Evolutionary conservation across 2,797 vertebrate species (phyloP), one percentile per base, ranked within the genome.

Genomic region (Chanos chanos): DNA sequence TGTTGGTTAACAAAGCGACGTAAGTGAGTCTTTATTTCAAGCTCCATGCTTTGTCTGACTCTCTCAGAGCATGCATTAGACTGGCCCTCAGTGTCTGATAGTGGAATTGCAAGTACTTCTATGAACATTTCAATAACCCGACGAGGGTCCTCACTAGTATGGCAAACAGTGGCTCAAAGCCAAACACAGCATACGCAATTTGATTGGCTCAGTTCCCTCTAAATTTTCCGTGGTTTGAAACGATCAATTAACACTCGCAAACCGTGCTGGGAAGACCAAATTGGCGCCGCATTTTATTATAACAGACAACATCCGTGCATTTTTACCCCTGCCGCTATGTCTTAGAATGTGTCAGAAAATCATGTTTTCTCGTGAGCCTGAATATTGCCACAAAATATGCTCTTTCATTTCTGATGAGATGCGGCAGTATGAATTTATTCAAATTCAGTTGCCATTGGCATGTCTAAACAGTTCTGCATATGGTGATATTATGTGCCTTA

Each of bases 281-380:
- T 79, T 74, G 86, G 85, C 82, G 76, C 85, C 66, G 83, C 74
- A 77, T 81, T 83, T 82, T 83, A 83, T 86, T 86, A 84, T 78
- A 79, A 82, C 67, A 64, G 81, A 71, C 49, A 70, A 15, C 39
- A 85, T 85, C 85, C 79, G 71, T 86, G 81, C 78, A 85, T 56
- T 36, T 62, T 74, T 71, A 68, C 71, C 74, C 61, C 54, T 34
- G 52, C 41, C 36, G 30, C 30, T 61, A 66, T 40, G 41, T 54
- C 64, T 60, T 57, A 62, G 49, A 61, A 63, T 55, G 68, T 22
- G 19, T 7, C 40, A 51, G 25, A 48, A 54, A 64, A 64, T 66
- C 40, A 61, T 55, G 41, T 70, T 68, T 68, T 47, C 36, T 39
- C 54, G 55, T 12, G 68, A 66, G 48, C 59, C 34, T 33, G 60